Evolutionary conservation across 2,888 invertebrate genomes (phyloP).

Genomic region (Alentia gelatinosa): DNA sequence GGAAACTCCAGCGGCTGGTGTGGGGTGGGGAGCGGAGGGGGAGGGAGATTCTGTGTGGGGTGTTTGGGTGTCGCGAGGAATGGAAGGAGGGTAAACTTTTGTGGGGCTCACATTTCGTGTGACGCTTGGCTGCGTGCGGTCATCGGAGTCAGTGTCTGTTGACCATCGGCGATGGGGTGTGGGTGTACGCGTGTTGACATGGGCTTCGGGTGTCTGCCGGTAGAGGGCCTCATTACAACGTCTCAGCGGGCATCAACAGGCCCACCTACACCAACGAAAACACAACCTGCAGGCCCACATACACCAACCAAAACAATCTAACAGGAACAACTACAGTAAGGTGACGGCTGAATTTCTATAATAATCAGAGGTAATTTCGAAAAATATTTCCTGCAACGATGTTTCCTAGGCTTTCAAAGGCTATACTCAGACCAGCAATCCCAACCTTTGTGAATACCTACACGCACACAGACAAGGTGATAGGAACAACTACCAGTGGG

Average conservation of each 20-base stretch:
- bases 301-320: too few species aligned
- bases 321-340: too few species aligned
- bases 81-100: neutral
- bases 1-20: conserved; percentile 30
- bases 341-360: too few species aligned
- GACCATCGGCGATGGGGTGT: neutral
- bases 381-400: too few species aligned
- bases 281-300: too few species aligned
- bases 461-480: too few species aligned
- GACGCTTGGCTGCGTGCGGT: conserved; percentile 7
- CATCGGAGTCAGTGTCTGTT: conserved; percentile 7
- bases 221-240: neutral
- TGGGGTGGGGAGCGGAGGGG: neutral
- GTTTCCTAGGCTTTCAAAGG: too few species aligned
- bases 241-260: neutral
- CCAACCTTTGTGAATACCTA: too few species aligned
- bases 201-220: neutral
- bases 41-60: too few species aligned
- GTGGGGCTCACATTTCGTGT: neutral
- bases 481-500: too few species aligned
- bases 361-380: too few species aligned
- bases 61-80: neutral
- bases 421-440: too few species aligned
- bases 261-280: neutral
- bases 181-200: conserved; percentile 9